Evolutionary conservation across 1,140 invertebrate genomes (phyloP).

Genomic region (Protaetia brevitarsis): DNA sequence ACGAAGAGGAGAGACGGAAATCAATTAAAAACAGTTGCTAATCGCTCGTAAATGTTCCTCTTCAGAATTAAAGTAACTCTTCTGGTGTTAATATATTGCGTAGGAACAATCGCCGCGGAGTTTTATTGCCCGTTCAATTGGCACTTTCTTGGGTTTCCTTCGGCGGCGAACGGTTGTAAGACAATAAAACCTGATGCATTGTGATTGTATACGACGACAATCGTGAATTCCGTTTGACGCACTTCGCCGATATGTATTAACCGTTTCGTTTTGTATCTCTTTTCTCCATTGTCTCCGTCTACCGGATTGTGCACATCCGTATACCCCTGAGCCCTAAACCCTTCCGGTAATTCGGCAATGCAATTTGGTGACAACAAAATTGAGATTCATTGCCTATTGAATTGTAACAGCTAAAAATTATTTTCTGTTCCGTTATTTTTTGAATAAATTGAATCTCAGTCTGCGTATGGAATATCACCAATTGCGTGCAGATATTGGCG

Average conservation of each 20-base stretch:
- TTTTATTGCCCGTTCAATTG: constrained; percentile 49
- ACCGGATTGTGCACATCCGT: no score
- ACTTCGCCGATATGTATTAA: constrained; percentile 11
- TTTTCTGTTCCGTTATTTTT: no score
- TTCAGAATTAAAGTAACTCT: constrained; percentile 43
- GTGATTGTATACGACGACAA: constrained; percentile 47
- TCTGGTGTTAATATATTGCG: constrained; percentile 43
- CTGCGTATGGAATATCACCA: no score
- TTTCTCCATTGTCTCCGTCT: not conserved
- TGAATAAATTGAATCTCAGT: no score
- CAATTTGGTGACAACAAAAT: no score
- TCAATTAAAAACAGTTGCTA: constrained; percentile 35
- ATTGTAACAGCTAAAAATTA: no score
- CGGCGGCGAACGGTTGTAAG: constrained; percentile 46
- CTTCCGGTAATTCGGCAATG: no score
- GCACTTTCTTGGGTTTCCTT: constrained; percentile 48
- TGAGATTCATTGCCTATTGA: no score
- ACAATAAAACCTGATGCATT: constrained; percentile 50
- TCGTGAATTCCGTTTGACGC: constrained; percentile 40
- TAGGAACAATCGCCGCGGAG: constrained; percentile 46
- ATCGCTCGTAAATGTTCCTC: constrained; percentile 28
- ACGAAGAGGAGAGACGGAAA: constrained; percentile 26
- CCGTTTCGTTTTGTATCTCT: not conserved
- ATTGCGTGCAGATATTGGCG: no score
- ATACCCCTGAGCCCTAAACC: no score